Evolutionary conservation across 1,140 invertebrate species (phyloP), one percentile per base, ranked within the genome.

Genomic region (Drosophila kurseongensis): DNA sequence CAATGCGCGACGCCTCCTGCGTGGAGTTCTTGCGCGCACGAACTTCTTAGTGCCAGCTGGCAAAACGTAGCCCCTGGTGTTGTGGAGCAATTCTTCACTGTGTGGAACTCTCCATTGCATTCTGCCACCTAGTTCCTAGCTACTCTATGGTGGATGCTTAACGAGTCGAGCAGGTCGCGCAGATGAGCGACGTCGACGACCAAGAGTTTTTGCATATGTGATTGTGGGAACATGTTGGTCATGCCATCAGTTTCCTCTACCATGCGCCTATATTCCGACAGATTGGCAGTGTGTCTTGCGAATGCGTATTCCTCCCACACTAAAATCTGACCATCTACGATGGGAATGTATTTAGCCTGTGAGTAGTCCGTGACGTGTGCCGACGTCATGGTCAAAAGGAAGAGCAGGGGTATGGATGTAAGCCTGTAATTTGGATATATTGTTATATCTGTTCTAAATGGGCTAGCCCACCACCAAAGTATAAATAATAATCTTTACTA

Each of bases 201-300:
- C 38, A 59, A 55, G 16, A 10, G 38, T 13, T 47, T 76, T 8
- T 14, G 5, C 67, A 73, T 77, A 32, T 23, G 23, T 23, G 23
- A 1, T 23, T 23, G 23, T 2, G 18, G 23, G 23, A 23, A 23
- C 23, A 23, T 45, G 36, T 60, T 14, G 5, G n/a, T 10, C 32
- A 66, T 27, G 10, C 38, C 56, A 12, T 9, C 36, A 0, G 55
- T 62, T 8, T 69, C 50, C 1, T 77, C 67, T 7, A 61, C 36
- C 42, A 0, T 1, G 29, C 42, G 35, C 14, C 7, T 7, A 8
- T 54, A 62, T 10, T 67, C n/a, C 0, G 69, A 48, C 7, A 73
- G 38, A 14, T 77, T 57, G 0, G 18, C 54, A 14, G 57, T 44
- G 14, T 66, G 58, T 38, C 10, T 38, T 8, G 72, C n/a, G 4